phyloP scores from a whole-genome alignment of 2,888 invertebrate species.

The Tuberolachnus salignus region DNA sequence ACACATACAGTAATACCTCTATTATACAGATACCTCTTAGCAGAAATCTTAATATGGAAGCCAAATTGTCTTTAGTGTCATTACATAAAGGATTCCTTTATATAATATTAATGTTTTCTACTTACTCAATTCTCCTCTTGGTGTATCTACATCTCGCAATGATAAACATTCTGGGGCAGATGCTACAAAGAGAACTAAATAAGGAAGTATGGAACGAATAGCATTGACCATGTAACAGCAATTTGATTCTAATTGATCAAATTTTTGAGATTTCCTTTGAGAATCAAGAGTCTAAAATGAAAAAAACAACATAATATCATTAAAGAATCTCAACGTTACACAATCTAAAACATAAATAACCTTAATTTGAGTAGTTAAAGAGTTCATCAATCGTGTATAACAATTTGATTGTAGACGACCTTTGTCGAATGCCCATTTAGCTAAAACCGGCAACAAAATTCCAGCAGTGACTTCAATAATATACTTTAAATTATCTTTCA shows the following conservation, averaged over 20 bases:
- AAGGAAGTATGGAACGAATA: conserved; percentile 63
- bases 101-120: not conserved
- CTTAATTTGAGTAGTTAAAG: conserved; percentile 59
- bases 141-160: conserved; percentile 51
- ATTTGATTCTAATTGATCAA: conserved; percentile 51
- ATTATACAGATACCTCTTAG: no score
- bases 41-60: not conserved
- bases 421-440: conserved; percentile 69
- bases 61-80: no score
- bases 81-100: no score
- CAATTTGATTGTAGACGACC: conserved; percentile 67
- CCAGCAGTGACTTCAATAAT: conserved; percentile 67
- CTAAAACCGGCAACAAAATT: conserved; percentile 69
- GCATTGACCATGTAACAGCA: conserved; percentile 59
- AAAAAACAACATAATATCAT: not conserved
- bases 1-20: not conserved
- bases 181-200: conserved; percentile 63
- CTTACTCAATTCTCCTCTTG: conserved; percentile 53
- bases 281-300: conserved; percentile 38
- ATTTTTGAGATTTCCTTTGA: conserved; percentile 56
- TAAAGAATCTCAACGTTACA: not conserved
- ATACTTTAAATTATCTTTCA: conserved; percentile 67
- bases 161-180: conserved; percentile 57
- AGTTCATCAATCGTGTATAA: conserved; percentile 62
- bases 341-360: conserved; percentile 52